Evolutionary conservation across 2,888 invertebrate species (phyloP).

Genomic region (Pammene aurita): DNA sequence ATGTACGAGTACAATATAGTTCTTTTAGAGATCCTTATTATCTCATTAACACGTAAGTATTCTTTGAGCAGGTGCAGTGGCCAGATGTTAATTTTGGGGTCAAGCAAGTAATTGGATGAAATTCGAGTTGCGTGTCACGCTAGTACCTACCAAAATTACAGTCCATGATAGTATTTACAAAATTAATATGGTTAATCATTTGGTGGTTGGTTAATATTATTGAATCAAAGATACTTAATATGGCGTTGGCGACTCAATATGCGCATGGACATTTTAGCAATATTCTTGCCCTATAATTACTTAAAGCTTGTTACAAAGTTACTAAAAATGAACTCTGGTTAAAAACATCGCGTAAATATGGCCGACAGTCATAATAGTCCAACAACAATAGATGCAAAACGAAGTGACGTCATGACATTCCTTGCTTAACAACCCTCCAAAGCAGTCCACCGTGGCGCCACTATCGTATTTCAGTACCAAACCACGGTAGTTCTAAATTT

Average conservation of each 20-base stretch:
- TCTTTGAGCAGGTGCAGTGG: neutral
- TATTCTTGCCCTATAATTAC: too few relatives aligned
- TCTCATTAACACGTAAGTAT: conserved; percentile 1
- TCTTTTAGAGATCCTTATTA: neutral
- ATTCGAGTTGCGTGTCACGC: conserved; percentile 4
- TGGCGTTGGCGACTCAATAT: too few relatives aligned
- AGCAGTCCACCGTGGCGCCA: conserved; percentile 19
- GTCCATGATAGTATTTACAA: too few relatives aligned
- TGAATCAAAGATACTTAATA: too few relatives aligned
- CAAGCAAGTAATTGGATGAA: neutral
- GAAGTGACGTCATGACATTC: conserved; percentile 36
- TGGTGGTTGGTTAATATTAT: too few relatives aligned
- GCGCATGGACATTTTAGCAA: too few relatives aligned
- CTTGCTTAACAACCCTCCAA: neutral
- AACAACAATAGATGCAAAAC: conserved; percentile 28
- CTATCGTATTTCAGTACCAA: neutral
- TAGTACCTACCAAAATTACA: neutral
- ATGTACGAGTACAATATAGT: too few relatives aligned
- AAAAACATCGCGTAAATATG: conserved; percentile 1
- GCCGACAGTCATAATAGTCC: neutral
- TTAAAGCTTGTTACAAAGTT: too few relatives aligned
- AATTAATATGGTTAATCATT: too few relatives aligned
- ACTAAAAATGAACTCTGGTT: neutral
- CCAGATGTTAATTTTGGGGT: conserved; percentile 14
- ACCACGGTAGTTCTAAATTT: neutral